Conservation (phyloP, 2,113 vertebrate species). For the Quiscalus mexicanus region DNA sequence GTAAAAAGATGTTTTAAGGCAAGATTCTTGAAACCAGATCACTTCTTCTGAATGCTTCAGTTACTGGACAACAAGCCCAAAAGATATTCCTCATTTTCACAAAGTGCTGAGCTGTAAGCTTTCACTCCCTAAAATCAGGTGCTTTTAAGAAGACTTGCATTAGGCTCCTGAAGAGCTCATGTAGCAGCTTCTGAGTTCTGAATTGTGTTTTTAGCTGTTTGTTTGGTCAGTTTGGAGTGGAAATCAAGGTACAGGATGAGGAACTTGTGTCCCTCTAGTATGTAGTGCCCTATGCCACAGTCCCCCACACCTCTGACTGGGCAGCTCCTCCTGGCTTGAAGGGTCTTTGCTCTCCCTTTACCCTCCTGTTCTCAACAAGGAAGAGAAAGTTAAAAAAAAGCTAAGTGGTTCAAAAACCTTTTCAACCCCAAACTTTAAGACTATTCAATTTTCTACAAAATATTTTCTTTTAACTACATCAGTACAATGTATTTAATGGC, state of each 20-base stretch:
- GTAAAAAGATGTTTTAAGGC: constrained; percentile 18
- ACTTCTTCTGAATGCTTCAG: background rate
- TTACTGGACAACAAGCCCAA: background rate
- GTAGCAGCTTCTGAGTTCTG: background rate
- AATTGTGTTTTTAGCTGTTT: background rate
- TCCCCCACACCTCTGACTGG: background rate
- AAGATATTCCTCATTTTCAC: background rate
- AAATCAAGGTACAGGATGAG: background rate
- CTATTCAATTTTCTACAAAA: background rate
- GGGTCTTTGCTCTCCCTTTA: background rate
- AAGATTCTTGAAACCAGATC: background rate
- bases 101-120: background rate
- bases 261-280: background rate
- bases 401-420: rapidly evolving
- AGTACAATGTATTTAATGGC: background rate
- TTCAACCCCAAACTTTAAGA: background rate
- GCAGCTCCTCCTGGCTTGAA: background rate
- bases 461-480: background rate
- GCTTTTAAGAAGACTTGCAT: background rate
- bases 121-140: background rate
- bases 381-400: background rate
- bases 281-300: background rate
- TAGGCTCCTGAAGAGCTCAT: background rate
- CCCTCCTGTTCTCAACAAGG: background rate
- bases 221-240: background rate